Evolutionary conservation across 2,113 vertebrate genomes (phyloP).

Genomic region (Macquaria australasica): DNA sequence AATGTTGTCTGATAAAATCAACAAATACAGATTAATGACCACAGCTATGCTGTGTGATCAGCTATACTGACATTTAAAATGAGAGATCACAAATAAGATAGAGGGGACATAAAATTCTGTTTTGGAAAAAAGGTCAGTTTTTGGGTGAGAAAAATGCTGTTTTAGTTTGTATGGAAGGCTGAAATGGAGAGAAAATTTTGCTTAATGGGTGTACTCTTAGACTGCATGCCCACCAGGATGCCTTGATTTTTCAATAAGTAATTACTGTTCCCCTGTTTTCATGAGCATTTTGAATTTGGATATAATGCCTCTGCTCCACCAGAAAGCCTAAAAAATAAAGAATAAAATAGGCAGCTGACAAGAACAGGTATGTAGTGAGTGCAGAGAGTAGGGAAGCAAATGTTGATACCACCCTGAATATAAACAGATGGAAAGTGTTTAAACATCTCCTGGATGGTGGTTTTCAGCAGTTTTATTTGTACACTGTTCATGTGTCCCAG

Average conservation of each 20-base stretch:
- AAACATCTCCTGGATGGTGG: not conserved
- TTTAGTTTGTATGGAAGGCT: not conserved
- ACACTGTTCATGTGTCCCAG: not conserved
- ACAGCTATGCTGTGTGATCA: no score
- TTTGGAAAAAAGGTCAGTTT: not conserved
- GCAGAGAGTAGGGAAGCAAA: not conserved
- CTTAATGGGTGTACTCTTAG: not conserved
- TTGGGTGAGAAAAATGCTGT: not conserved
- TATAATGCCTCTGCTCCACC: not conserved
- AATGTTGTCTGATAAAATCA: no score
- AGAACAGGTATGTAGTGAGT: not conserved
- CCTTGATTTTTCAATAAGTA: not conserved
- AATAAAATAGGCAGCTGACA: not conserved
- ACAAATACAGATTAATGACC: no score
- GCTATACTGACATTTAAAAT: no score
- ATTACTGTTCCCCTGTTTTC: not conserved
- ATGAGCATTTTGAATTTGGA: constrained; percentile 1
- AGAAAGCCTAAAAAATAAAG: not conserved
- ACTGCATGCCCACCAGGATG: not conserved
- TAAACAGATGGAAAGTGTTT: not conserved
- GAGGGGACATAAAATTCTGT: not conserved
- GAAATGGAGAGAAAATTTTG: no score
- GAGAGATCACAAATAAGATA: not conserved
- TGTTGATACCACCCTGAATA: not conserved
- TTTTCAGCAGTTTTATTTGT: not conserved